Base-by-base conservation (phyloP, 2,113 vertebrate genomes). In the Calyptommatus sinebrachiatus region DNA sequence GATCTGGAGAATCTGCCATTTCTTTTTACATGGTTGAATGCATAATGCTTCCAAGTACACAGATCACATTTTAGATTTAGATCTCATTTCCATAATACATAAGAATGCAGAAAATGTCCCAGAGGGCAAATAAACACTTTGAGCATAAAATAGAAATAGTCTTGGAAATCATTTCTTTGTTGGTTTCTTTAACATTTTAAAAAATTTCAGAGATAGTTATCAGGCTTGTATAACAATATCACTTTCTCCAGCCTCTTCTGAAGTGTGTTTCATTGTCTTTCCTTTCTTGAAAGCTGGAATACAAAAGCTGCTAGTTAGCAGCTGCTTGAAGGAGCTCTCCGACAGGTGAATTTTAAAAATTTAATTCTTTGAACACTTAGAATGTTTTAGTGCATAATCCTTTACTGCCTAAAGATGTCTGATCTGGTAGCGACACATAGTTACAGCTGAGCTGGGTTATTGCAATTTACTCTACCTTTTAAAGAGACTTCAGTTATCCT, bases 31-130 rank as follows among this genome's bases (percentile, higher is more conserved):
- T 83, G 68, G 61, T 41, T 84, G 57, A 91, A 82, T 83, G 79
- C 8, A 73, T 85, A 87, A 87, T 87, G 21, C 22, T 88, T 87
- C 71, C 81, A 91, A 89, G 50, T 61, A 83, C 14, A 45, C 71
- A 86, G 86, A 88, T 92, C 80, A 87, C 53, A 80, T 87, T 93
- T 91, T 89, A 92, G 88, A 90, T 92, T 94, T 90, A 83, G 67
- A 86, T 88, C 75, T 91, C 68, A 90, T 93, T 92, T 92, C 77
- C 78, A 85, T 89, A 88, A 91, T 85, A 83, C 71, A 72, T 80
- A 92, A 92, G 48, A 82, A 87, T 81, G 73, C 28, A 90, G 79
- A 90, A 93, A 88, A 86, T 73, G 77, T 80, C 79, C 73, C 76
- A 86, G 77, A 90, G 76, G 77, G 41, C 73, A 91, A 88, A 83